These are phyloP conservation scores for Hydroisotoma schaefferi DNA, from an alignment of 2,888 invertebrate species.

Conservation along the genomic window DNA sequence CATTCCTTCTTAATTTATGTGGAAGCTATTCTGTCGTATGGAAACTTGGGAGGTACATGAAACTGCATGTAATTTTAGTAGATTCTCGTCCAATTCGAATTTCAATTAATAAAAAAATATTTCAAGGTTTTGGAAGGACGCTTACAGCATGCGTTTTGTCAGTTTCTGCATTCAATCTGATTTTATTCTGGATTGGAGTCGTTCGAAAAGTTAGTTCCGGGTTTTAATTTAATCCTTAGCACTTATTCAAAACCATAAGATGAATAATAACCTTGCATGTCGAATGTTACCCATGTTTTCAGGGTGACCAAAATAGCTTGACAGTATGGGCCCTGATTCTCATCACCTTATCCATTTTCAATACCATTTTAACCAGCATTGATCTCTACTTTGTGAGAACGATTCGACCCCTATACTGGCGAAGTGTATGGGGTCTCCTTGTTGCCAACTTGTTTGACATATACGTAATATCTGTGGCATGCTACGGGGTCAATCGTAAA, in stretches of 20 bases:
- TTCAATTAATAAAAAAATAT: no score
- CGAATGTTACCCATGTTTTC: neutral
- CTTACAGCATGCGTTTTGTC: no score
- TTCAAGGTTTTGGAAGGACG: no score
- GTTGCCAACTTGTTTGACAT: slow-evolving; percentile 9
- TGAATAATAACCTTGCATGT: neutral
- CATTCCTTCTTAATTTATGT: neutral
- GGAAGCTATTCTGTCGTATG: neutral
- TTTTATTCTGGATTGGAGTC: no score
- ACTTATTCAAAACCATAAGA: neutral
- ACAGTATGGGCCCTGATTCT: no score
- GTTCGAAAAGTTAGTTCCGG: no score
- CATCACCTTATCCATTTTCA: no score
- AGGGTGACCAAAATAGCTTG: neutral
- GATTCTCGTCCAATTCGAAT: no score
- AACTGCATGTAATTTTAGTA: neutral
- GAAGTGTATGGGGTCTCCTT: slow-evolving; percentile 7
- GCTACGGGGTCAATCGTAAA: slow-evolving; percentile 18
- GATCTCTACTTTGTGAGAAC: no score
- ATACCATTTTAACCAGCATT: neutral
- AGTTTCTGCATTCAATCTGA: no score
- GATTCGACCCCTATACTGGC: neutral
- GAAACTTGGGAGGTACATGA: neutral
- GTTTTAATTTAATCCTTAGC: neutral
- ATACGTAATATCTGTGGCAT: slow-evolving; percentile 22